Evolutionary conservation across 2,113 vertebrate species (phyloP), one percentile per base, ranked within the genome.

Genomic region (Amblyornis subalaris): DNA sequence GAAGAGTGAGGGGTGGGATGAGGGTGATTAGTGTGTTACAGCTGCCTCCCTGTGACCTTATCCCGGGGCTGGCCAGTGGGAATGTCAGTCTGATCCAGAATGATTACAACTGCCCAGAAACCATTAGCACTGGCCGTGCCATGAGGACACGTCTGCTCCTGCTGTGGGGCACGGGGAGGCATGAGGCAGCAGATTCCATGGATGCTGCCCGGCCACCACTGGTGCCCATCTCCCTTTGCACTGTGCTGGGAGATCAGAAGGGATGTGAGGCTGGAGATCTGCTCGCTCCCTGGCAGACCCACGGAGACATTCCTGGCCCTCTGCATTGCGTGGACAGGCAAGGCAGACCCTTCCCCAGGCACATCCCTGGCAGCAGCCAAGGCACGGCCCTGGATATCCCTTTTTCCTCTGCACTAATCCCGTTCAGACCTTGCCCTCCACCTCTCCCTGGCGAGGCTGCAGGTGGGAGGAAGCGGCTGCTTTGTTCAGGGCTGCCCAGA

Each of bases 11-110:
- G 44, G 66, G 42, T n/a, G 51, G 67, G 64, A 1, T 87, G 29
- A 8, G 48, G 35, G 40, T 20, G 86, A 81, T 90, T 14, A 88
- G 75, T 70, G 90, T 89, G 87, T 92, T 83, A 64, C 86, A 86
- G 66, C 96, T 57, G 29, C 61, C 75, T 93, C 71, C 72, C 91
- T 11, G 12, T 45, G 60, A 90, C 48, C n/a, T 36, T n/a, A 2
- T 95, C 70, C 60, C 14, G n/a, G 65, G 93, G 65, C 95, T 92
- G 86, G 55, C 79, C 80, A 26, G 14, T 72, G 97, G 72, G 82
- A 77, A 90, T 47, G 66, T 86, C 88, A 81, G 66, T 48, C 71
- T 90, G 93, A 89, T 90, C 28, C 15, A 67, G 62, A 94, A 71
- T 2, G 5, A 74, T 57, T 31, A 10, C 21, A 47, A 3, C 84